These are phyloP conservation scores for Ladona fulva DNA, from an alignment of 1,140 invertebrate species.

Conservation along the genomic window DNA sequence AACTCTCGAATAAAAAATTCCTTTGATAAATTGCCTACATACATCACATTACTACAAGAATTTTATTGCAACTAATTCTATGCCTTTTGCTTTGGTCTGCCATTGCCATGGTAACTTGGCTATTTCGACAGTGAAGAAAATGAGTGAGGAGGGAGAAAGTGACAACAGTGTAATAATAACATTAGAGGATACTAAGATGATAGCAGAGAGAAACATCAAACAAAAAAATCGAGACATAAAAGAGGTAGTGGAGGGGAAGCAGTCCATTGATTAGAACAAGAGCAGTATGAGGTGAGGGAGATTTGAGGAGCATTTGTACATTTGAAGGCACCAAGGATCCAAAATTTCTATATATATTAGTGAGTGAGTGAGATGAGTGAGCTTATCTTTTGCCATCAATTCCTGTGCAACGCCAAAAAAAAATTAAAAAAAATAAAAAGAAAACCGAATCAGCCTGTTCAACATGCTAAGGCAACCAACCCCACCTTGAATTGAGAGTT, in stretches of 20 bases:
- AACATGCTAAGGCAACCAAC: not conserved
- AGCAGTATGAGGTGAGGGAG: not conserved
- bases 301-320: conserved; percentile 5
- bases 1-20: not conserved
- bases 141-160: not conserved
- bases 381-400: not conserved
- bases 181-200: too few relatives aligned
- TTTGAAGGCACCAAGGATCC: conserved; percentile 7
- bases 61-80: not conserved
- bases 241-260: not conserved
- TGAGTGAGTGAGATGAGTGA: not conserved
- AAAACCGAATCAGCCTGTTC: not conserved
- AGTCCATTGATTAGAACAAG: not conserved
- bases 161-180: too few relatives aligned
- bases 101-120: conserved; percentile 3
- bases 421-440: not conserved
- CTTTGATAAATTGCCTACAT: not conserved
- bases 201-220: too few relatives aligned
- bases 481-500: not conserved
- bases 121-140: not conserved
- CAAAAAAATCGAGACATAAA: too few relatives aligned
- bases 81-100: conserved; percentile 7
- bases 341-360: conserved; percentile 5
- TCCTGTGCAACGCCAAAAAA: not conserved
- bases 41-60: not conserved